Evolutionary conservation across 2,888 invertebrate species (phyloP), one percentile per base, ranked within the genome.

Genomic region (Andrena dorsata): DNA sequence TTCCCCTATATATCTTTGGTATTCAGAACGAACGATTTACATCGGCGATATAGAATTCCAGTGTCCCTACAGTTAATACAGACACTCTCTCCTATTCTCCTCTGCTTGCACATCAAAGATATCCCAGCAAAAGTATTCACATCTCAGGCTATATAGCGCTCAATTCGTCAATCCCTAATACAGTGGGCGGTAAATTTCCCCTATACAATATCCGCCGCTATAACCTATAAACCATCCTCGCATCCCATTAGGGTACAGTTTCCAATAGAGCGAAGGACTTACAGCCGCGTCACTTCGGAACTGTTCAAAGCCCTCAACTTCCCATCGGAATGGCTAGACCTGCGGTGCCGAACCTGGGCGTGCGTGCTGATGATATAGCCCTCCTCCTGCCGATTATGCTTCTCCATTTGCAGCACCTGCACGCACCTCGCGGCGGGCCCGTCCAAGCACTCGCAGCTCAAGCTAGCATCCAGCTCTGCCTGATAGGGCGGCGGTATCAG

Each of bases 361-460:
- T 90, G 90, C 51, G 78, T 73, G 41, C 82, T 64, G 49, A 87
- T 84, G 30, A 86, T 85, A 58, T 90, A 89, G 51, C 81, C 84
- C 8, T 91, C 92, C 26, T 91, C 92, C 66, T 88, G 89, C 51
- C 90, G 85, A 65, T 90, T 88, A 63, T 93, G 92, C 81, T 93
- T 93, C n/a, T 93, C 93, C 26, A 92, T 64, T 70, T 92, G 92
- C 13, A 91, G 88, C 10, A 91, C 88, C 76, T 76, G 89, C 68
- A 90, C 83, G 58, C 90, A 91, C 20, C 89, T 81, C 0, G 86
- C 87, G 41, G 84, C 88, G 5, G 92, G 83, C 49, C 91, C 92
- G 82, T 94, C 97, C 16, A 96, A 94, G 90, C 97, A 97, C 80
- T 97, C 97, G 92, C 97, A 97, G 74, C 96, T 96, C 6, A 96